A percentile compares a stretch with the other conserved stretches of the same genome.
Conservation (phyloP, 2,888 invertebrate genomes). For the Balanococcus diminutus region DNA sequence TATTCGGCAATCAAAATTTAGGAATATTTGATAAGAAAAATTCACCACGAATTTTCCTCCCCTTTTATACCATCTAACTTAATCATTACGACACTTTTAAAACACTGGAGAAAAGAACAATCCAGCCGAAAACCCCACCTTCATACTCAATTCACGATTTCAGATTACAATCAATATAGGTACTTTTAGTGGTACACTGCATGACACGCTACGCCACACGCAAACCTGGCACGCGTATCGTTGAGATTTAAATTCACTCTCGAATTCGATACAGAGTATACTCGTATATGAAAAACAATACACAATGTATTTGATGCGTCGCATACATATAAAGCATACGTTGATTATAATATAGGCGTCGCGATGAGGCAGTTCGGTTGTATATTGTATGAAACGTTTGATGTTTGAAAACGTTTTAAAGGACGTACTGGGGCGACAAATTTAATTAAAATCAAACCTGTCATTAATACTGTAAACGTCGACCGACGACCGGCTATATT, state of each 20-base stretch:
- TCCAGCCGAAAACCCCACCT: not conserved
- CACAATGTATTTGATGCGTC: not conserved
- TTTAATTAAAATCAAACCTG: constrained; percentile 53
- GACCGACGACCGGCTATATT: constrained; percentile 34
- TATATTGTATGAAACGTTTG: constrained; percentile 18
- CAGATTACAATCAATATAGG: not conserved
- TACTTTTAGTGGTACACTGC: not conserved
- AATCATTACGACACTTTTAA: not conserved
- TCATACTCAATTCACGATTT: not conserved
- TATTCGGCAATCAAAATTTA: no score
- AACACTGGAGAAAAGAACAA: not conserved
- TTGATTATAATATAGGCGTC: not conserved
- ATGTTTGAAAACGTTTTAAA: constrained; percentile 51
- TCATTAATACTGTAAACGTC: constrained; percentile 50
- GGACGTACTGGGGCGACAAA: constrained; percentile 52
- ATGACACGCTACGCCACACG: not conserved
- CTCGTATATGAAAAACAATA: constrained; percentile 16
- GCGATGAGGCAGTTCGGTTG: no score
- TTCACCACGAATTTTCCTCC: no score
- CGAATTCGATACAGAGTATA: constrained; percentile 14
- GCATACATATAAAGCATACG: not conserved
- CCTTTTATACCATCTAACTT: not conserved
- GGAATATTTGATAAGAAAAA: no score
- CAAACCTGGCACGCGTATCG: not conserved
- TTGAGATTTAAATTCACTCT: not conserved